These are phyloP conservation scores for Notolepis coatsorum DNA, from an alignment of 2,797 vertebrate species.

Conservation along the genomic window DNA sequence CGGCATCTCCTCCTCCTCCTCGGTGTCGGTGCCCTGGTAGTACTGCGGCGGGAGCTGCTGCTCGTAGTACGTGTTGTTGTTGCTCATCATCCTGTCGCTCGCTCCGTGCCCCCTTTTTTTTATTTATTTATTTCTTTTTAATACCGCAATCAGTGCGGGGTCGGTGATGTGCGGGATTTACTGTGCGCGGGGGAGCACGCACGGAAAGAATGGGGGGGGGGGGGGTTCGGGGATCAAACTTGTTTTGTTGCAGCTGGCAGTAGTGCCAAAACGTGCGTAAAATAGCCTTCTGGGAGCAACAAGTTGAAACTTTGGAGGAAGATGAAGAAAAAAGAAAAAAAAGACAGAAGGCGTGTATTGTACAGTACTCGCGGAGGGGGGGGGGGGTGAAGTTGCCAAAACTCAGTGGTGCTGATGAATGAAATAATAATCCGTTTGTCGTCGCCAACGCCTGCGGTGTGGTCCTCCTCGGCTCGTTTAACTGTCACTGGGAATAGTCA, in stretches of 20 bases:
- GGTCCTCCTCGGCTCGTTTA: slow-evolving; percentile 26
- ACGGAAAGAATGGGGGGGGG: slow-evolving; percentile 23
- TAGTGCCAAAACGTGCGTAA: slow-evolving; percentile 43
- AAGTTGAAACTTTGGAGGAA: slow-evolving; percentile 41
- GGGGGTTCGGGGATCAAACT: slow-evolving; percentile 20
- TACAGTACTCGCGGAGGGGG: slow-evolving; percentile 20
- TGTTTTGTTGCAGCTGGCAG: background rate
- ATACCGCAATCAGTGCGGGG: slow-evolving; percentile 55
- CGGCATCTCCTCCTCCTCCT: slow-evolving; percentile 91
- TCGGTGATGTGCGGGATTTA: slow-evolving; percentile 35
- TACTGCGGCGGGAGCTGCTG: slow-evolving; percentile 73
- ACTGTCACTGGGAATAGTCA: slow-evolving; percentile 5
- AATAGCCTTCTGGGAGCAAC: slow-evolving; percentile 20
- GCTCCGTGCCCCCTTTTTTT: slow-evolving; percentile 34
- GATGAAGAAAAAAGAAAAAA: background rate
- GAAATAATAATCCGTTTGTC: slow-evolving; percentile 30
- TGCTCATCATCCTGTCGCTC: slow-evolving; percentile 85
- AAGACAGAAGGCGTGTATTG: slow-evolving; percentile 7
- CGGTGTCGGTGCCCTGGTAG: slow-evolving; percentile 74
- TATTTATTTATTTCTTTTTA: slow-evolving; percentile 47
- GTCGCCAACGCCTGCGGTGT: slow-evolving; percentile 2
- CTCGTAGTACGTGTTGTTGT: slow-evolving; percentile 84
- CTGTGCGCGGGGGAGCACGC: slow-evolving; percentile 19
- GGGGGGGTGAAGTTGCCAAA: slow-evolving; percentile 20
- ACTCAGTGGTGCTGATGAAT: slow-evolving; percentile 31